A percentile compares a stretch with the other conserved stretches of the same genome.
These are phyloP conservation scores for Odobenus rosmarus DNA, from an alignment of 2,113 vertebrate species.

Conservation along the genomic window DNA sequence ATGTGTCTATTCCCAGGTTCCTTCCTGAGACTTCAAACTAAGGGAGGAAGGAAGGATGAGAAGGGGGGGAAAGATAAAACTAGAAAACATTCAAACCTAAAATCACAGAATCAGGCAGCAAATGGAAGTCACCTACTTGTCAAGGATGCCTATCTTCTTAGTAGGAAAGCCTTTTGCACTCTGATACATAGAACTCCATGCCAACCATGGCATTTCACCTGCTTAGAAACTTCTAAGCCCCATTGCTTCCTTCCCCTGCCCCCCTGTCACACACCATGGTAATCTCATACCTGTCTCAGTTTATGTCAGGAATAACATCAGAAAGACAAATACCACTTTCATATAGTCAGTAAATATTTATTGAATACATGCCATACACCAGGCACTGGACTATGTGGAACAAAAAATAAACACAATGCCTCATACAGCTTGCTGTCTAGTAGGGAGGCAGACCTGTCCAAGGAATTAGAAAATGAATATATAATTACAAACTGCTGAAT, in stretches of 20 bases:
- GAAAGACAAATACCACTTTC: constrained; percentile 36
- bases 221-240: not conserved
- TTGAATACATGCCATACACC: not conserved
- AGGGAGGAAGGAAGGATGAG: not conserved
- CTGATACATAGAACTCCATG: not conserved
- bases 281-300: not conserved
- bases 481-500: not conserved
- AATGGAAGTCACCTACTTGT: not conserved
- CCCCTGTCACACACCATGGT: not conserved
- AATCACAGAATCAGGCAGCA: constrained; percentile 11
- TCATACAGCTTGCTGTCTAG: not conserved
- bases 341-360: not conserved
- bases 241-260: not conserved
- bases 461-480: not conserved
- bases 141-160: not conserved
- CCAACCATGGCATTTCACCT: not conserved
- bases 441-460: not conserved
- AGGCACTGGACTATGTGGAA: not conserved
- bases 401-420: not conserved
- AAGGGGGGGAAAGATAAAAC: not conserved
- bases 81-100: not conserved
- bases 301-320: not conserved
- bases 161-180: not conserved
- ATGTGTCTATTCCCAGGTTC: not conserved
- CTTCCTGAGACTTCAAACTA: not conserved